These are phyloP conservation scores for Dascillus cervinus DNA, from an alignment of 2,888 invertebrate species.

Conservation along the genomic window DNA sequence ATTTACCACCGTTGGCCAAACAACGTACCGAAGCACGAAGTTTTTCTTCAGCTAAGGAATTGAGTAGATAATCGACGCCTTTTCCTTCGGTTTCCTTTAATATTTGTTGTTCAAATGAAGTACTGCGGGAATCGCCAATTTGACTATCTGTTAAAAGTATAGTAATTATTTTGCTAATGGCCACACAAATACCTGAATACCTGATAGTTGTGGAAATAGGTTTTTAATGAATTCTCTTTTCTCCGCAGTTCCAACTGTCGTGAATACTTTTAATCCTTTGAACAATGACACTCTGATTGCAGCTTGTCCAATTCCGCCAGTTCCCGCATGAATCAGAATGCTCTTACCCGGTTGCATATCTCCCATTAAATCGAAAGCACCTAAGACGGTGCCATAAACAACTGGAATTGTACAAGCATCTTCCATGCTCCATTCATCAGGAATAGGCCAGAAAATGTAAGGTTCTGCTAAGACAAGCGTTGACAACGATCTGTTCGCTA, in stretches of 20 bases:
- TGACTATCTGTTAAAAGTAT: constrained; percentile 61
- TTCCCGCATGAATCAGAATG: constrained; percentile 57
- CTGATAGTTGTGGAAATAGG: constrained; percentile 41
- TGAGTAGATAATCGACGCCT: constrained; percentile 86
- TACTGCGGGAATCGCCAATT: constrained; percentile 83
- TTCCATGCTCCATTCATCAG: no score
- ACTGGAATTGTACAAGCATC: constrained; percentile 72
- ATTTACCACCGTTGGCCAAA: constrained; percentile 54
- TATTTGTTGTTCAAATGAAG: constrained; percentile 80
- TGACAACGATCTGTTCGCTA: no score
- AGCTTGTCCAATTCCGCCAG: constrained; percentile 70
- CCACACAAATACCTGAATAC: constrained; percentile 17
- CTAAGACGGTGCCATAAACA: constrained; percentile 52
- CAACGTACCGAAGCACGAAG: constrained; percentile 62
- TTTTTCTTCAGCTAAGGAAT: constrained; percentile 87
- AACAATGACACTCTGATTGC: constrained; percentile 65
- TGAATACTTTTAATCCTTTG: constrained; percentile 57
- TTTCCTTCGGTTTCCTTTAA: constrained; percentile 71
- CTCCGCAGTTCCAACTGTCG: constrained; percentile 60
- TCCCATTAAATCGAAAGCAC: constrained; percentile 45
- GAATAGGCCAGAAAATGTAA: no score
- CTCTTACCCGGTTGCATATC: no score
- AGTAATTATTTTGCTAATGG: constrained; percentile 44
- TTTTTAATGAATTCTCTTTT: constrained; percentile 58
- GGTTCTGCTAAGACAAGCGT: constrained; percentile 51